Evolutionary conservation across 2,797 vertebrate genomes (phyloP), one percentile per base, ranked within the genome.

Genomic region (Heliangelus exortis): DNA sequence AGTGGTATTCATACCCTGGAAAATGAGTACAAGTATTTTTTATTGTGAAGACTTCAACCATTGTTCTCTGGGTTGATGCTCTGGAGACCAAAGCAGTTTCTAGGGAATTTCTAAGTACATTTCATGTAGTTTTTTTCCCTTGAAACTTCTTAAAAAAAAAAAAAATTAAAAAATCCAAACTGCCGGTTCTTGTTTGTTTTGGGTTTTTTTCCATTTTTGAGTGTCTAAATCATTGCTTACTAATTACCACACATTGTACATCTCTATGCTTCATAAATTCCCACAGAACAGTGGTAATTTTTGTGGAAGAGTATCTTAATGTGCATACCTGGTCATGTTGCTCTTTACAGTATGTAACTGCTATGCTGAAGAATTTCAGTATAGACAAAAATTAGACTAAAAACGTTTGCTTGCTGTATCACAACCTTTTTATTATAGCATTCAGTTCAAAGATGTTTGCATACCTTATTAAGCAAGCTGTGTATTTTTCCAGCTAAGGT

Each of bases 391-490:
- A 74, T 26, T 36, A 81, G 45, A 73, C 51, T 48, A 80, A 91
- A 87, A 92, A 89, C 19, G 54, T 86, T 90, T 91, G 84, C 61
- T 82, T 76, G 90, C 69, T 92, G 54, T 93, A 89, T 95, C 86
- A 87, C 88, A 93, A 58, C 28, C 39, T 69, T 90, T 86, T 90
- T 83, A 75, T 79, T 65, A 33, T 2, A 71, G 61, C 59, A 48
- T 85, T 94, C 69, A 59, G 78, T 78, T 91, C 45, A 39, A 74
- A 94, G 71, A 82, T 83, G 65, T 92, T 96, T 96, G 85, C 89
- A 83, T 96, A 95, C 75, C 54, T 94, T 96, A 94, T 89, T 81
- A 91, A 94, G 84, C 68, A 93, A 93, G 91, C 88, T 84, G 79
- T 73, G 21, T 94, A 82, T 95, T 94, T 95, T 96, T 71, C 82